phyloP scores from a whole-genome alignment of 2,797 vertebrate genomes.

The Eulemur mongoz region DNA sequence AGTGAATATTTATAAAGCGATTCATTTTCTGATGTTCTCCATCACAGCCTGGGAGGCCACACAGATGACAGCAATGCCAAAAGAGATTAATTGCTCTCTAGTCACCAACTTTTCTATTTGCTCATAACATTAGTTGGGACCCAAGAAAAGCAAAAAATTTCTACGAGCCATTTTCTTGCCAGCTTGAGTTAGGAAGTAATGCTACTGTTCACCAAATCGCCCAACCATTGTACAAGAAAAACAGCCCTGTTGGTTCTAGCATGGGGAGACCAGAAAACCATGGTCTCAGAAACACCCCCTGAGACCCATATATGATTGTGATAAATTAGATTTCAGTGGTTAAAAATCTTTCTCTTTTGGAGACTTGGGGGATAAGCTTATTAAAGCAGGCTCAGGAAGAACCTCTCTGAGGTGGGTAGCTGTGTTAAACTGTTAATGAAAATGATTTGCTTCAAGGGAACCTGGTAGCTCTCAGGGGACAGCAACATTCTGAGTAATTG shows the following conservation, averaged over 20 bases:
- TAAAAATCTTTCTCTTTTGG: constrained; percentile 51
- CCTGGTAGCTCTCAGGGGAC: not conserved
- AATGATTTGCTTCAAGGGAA: constrained; percentile 14
- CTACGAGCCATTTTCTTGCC: constrained; percentile 65
- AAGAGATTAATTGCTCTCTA: constrained; percentile 70
- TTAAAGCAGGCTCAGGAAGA: constrained; percentile 48
- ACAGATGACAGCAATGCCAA: constrained; percentile 67
- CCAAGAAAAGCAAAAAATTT: constrained; percentile 67
- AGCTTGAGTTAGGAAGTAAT: constrained; percentile 75
- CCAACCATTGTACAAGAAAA: constrained; percentile 71
- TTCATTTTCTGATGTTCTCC: constrained; percentile 70
- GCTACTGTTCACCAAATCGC: constrained; percentile 69
- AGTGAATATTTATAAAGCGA: constrained; percentile 72
- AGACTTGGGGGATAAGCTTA: constrained; percentile 23
- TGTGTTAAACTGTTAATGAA: constrained; percentile 37
- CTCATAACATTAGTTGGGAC: constrained; percentile 65
- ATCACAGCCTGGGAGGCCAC: constrained; percentile 61
- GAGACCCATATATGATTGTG: constrained; percentile 56
- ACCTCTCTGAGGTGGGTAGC: not conserved
- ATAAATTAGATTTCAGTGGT: constrained; percentile 55
- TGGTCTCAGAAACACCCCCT: constrained; percentile 50
- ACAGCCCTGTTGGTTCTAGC: constrained; percentile 62
- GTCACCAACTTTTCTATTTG: constrained; percentile 74
- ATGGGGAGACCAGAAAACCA: constrained; percentile 61
- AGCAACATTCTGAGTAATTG: not conserved